Evolutionary conservation across 1,140 invertebrate genomes (phyloP), one percentile per base, ranked within the genome.

Genomic region (Notospermus geniculatus): DNA sequence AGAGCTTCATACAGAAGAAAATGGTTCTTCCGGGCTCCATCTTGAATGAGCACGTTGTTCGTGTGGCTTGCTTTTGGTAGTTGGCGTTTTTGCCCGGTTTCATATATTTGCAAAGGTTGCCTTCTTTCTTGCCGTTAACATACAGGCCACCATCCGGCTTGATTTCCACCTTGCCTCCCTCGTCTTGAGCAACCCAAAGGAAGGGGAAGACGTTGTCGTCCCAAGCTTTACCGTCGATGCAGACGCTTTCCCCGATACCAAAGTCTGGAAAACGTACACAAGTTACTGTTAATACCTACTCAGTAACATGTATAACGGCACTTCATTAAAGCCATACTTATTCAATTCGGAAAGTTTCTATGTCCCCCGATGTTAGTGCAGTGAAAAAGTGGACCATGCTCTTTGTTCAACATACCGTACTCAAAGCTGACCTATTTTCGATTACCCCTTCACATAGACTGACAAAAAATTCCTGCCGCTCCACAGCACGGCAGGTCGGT

Each of bases 161-260:
- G 19, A 69, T 63, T 32, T 58, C 45, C n/a, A 66, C 54, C 2
- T 28, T 43, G 1, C 65, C 65, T 17, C 60, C 58, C 1, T 54
- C 36, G 36, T 52, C 55, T 30, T 60, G 29, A 7, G 57, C 65
- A 15, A 65, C 55, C 55, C 59, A 60, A 27, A 62, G 64, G 23
- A 60, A 62, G 13, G 65, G 65, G n/a, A 69, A 65, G 23, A 69
- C 67, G 23, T 69, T 65, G 50, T 36, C 32, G 15, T 36, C 32
- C 32, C 32, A 36, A 15, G 32, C 32, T 15, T 36, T 36, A 7
- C 32, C 32, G 32, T 61, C 65, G 28, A 29, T 56, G n/a, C 27
- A 2, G 23, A 46, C 41, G 45, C 53, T 46, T 22, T 56, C 59
- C 19, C 68, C 62, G 1, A 69, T n/a, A 46, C 65, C 62, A 30